Conservation (phyloP, 2,113 vertebrate species). For the Podocnemis expansa region DNA sequence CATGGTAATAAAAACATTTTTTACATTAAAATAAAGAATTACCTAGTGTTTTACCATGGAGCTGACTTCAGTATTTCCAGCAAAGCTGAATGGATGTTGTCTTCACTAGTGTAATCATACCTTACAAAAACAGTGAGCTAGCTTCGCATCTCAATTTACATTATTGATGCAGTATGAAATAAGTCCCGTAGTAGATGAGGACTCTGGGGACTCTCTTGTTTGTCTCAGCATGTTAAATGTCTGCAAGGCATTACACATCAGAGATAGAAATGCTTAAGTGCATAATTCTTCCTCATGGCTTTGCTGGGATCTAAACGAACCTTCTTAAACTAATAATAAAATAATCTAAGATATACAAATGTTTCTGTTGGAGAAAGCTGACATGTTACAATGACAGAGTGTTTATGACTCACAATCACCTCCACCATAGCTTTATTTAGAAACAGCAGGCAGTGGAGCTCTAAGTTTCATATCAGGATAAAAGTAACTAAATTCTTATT, state of each 20-base stretch:
- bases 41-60: constrained; percentile 63
- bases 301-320: constrained; percentile 73
- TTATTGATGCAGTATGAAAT: constrained; percentile 83
- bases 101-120: constrained; percentile 76
- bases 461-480: constrained; percentile 76
- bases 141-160: constrained; percentile 81
- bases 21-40: constrained; percentile 57
- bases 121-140: constrained; percentile 78
- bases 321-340: constrained; percentile 79
- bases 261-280: constrained; percentile 54
- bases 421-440: constrained; percentile 75
- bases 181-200: constrained; percentile 77
- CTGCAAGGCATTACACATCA: constrained; percentile 76
- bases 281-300: constrained; percentile 65
- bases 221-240: constrained; percentile 75
- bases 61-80: constrained; percentile 72
- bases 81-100: constrained; percentile 63
- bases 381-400: constrained; percentile 72
- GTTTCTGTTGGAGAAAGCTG: constrained; percentile 75
- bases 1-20: constrained; percentile 21
- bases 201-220: constrained; percentile 80
- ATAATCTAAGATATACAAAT: constrained; percentile 77
- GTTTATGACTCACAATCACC: constrained; percentile 76
- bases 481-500: constrained; percentile 73
- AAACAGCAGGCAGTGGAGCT: constrained; percentile 70